phyloP scores from a whole-genome alignment of 35 echinoderm and acorn worm species.

The Patiria miniata region DNA sequence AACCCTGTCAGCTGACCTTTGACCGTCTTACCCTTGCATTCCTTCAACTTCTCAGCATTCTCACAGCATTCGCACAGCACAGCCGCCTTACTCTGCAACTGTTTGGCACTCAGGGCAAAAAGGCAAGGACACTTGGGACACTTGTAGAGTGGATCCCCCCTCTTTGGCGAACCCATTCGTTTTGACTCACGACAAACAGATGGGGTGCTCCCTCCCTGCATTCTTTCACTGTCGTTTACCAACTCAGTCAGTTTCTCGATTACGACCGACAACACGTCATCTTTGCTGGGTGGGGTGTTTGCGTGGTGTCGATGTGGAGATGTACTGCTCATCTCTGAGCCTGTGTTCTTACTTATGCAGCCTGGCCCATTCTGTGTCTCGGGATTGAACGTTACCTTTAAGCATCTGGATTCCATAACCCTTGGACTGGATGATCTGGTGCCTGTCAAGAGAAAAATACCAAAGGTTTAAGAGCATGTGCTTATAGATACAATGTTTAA shows the following conservation, averaged over 20 bases:
- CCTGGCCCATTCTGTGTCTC: background rate
- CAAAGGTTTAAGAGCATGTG: too few species aligned
- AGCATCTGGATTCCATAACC: background rate
- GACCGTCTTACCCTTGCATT: background rate
- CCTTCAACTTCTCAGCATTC: constrained; percentile 42
- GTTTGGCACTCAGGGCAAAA: constrained; percentile 74
- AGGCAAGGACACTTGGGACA: constrained; percentile 94
- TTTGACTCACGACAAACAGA: constrained; percentile 9
- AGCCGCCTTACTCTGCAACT: constrained; percentile 35
- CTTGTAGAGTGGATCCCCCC: constrained; percentile 56
- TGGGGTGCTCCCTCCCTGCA: constrained; percentile 28
- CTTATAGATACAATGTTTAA: too few species aligned
- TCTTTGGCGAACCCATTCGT: background rate
- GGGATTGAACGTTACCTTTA: background rate
- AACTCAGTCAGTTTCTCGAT: constrained; percentile 98
- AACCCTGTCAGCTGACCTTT: constrained; percentile 13
- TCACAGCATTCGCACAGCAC: constrained; percentile 81
- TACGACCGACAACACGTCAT: constrained; percentile 94
- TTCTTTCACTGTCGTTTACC: constrained; percentile 75
- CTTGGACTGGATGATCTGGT: too few species aligned
- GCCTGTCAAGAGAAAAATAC: too few species aligned
- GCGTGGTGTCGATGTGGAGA: background rate
- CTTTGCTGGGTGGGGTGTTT: constrained; percentile 52
- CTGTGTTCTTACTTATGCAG: background rate
- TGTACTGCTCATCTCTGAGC: background rate